Base-by-base conservation (phyloP, 2,888 invertebrate species). In the Drosophila koepferae region DNA sequence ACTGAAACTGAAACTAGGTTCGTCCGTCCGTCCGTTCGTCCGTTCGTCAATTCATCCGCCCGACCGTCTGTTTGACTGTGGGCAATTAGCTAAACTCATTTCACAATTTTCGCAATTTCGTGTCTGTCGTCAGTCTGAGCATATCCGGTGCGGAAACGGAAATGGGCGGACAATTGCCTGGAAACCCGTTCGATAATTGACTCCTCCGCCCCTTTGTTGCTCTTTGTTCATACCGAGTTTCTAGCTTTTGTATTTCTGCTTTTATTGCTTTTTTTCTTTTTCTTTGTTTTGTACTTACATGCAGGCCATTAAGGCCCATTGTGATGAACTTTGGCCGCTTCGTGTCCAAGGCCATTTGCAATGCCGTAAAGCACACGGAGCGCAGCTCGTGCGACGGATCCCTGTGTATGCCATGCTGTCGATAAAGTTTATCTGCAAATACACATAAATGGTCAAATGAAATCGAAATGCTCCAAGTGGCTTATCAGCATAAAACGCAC, bases 291-390 rank as follows among this genome's bases (percentile, higher is more conserved):
- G 56, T 74, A 94, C 96, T 94, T 94, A 98, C 98, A 94, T 98
- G 98, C 91, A 99, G 95, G 78, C 98, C 98, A 91, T 96, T 96
- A 49, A 99, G 94, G 12, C 97, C 97, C 92, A 96, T 95, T 46
- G 96, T 95, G 69, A 98, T 96, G 79, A 98, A 95, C 92, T 97
- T 97, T 88, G 96, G 96, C 79, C 96, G 95, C 92, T 97, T 97
- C 80, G 96, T 97, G 93, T 98, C 98, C 85, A 99, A 94, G 34
- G 98, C 96, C 86, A 97, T 94, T 93, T 98, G 98, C 82, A 99
- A 94, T 2, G 98, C 96, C 82, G 96, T 94, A 86, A 98, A 95
- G 93, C 98, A 98, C 77, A 96, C 96, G 69, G 97, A 96, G 84
- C 98, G 95, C 76, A 98, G 92, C 93, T 98, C 97, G 94, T 96